phyloP scores from a whole-genome alignment of 2,797 vertebrate genomes.

The Coregonus ussuriensis region DNA sequence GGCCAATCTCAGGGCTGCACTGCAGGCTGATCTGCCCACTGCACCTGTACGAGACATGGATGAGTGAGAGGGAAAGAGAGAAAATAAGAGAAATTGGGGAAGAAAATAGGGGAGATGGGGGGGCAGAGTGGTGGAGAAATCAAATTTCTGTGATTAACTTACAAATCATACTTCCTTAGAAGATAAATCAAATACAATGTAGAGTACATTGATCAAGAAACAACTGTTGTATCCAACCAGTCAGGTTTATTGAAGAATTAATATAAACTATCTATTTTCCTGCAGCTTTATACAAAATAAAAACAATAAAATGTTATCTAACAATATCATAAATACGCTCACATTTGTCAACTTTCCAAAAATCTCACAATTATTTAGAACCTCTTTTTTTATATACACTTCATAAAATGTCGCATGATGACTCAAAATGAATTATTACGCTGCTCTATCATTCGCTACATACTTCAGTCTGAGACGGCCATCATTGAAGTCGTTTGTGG shows the following conservation, averaged over 20 bases:
- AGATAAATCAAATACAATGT: too few species aligned
- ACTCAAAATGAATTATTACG: too few species aligned
- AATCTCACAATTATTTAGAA: neutral
- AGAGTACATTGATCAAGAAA: neutral
- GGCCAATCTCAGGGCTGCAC: constrained; percentile 83
- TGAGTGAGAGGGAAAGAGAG: constrained; percentile 22
- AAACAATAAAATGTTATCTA: constrained; percentile 20
- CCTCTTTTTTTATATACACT: neutral
- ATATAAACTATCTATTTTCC: constrained; percentile 17
- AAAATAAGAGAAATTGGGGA: neutral
- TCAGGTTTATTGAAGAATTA: constrained; percentile 54
- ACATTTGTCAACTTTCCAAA: neutral
- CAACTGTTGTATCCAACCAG: neutral
- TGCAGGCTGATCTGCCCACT: constrained; percentile 66
- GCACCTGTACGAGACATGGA: constrained; percentile 17
- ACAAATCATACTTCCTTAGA: neutral
- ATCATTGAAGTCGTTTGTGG: too few species aligned
- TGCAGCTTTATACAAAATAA: constrained; percentile 45
- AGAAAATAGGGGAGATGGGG: too few species aligned
- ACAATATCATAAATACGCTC: constrained; percentile 9
- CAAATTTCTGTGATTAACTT: neutral
- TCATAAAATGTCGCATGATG: neutral
- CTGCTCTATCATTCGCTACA: too few species aligned
- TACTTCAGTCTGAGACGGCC: too few species aligned
- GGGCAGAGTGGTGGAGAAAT: too few species aligned